These are phyloP conservation scores for Scylla paramamosain DNA, from an alignment of 1,140 invertebrate species.

Conservation along the genomic window DNA sequence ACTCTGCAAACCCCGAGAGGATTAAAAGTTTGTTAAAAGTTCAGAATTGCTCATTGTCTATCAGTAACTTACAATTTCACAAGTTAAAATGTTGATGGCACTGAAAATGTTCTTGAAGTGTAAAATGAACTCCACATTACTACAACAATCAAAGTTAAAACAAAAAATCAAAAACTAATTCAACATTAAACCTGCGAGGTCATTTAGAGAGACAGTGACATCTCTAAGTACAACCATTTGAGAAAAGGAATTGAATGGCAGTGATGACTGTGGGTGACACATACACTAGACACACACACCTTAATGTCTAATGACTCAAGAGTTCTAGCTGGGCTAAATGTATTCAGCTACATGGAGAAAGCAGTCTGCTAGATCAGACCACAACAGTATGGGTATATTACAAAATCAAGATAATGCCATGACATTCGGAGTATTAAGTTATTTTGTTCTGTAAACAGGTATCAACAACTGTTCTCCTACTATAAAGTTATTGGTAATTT, in stretches of 20 bases:
- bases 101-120: not conserved
- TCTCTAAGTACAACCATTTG: not conserved
- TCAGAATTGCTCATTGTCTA: too few relatives aligned
- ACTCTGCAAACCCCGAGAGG: too few relatives aligned
- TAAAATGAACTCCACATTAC: not conserved
- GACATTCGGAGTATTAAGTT: not conserved
- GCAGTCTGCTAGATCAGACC: not conserved
- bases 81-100: too few relatives aligned
- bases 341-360: not conserved
- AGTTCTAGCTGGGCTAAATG: not conserved
- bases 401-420: not conserved
- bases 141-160: not conserved
- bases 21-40: too few relatives aligned
- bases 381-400: not conserved
- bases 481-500: too few relatives aligned
- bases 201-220: not conserved
- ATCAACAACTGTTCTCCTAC: too few relatives aligned
- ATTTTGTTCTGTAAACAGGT: not conserved
- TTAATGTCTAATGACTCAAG: not conserved
- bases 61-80: too few relatives aligned
- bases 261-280: not conserved
- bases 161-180: not conserved
- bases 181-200: not conserved
- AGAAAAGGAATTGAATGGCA: not conserved
- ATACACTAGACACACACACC: not conserved